Conservation (phyloP, 64 coral and sea anemone genomes). For the Dendrophyllia cribrosa region DNA sequence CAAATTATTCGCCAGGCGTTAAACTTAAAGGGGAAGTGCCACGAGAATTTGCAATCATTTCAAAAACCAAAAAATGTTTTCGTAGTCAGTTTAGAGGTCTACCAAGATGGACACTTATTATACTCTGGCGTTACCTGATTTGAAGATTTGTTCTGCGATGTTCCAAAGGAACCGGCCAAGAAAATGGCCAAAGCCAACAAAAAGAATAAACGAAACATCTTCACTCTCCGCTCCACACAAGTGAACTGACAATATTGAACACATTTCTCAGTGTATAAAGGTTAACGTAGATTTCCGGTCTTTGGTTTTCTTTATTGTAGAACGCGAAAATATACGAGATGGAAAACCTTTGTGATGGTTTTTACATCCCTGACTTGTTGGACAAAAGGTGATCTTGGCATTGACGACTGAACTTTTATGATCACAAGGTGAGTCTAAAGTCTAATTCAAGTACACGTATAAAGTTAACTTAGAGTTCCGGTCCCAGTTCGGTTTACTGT, state of each 20-base stretch:
- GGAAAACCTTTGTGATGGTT: not conserved
- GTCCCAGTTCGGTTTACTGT: too few species aligned
- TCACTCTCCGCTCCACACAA: not conserved
- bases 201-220: slow-evolving; percentile 6
- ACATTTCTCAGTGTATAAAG: not conserved
- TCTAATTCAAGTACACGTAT: too few species aligned
- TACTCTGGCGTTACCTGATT: not conserved
- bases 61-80: too few species aligned
- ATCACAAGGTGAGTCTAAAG: too few species aligned
- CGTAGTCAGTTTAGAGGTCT: too few species aligned
- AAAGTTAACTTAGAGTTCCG: too few species aligned
- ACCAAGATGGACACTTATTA: too few species aligned
- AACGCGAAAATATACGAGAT: not conserved
- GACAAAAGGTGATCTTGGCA: not conserved
- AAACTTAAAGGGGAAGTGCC: too few species aligned
- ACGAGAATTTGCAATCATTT: too few species aligned
- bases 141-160: not conserved
- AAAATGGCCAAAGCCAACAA: not conserved
- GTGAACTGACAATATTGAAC: not conserved
- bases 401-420: not conserved
- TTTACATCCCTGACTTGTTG: not conserved
- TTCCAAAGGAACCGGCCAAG: not conserved
- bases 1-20: too few species aligned
- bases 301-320: not conserved
- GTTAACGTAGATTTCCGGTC: too few species aligned